These are phyloP conservation scores for Lamprotornis superbus DNA, from an alignment of 2,113 vertebrate genomes.

Conservation along the genomic window DNA sequence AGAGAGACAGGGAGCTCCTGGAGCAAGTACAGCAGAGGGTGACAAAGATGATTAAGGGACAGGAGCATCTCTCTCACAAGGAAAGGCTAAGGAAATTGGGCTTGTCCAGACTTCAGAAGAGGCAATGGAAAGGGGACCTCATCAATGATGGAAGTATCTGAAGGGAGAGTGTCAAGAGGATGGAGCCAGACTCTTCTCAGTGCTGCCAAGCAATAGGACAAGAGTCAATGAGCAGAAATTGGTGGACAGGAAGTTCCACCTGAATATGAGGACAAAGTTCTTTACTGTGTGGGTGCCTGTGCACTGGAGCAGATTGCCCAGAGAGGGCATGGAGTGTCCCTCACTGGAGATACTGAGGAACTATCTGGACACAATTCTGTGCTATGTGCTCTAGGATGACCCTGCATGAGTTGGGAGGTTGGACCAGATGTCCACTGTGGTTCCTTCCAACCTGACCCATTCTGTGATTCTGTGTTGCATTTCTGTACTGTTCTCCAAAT, in stretches of 20 bases:
- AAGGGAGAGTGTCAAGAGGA: background rate
- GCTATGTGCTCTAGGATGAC: background rate
- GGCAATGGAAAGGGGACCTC: background rate
- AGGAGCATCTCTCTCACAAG: background rate
- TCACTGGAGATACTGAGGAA: background rate
- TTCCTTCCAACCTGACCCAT: background rate
- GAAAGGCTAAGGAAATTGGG: background rate
- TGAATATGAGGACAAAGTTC: background rate
- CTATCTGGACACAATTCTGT: background rate
- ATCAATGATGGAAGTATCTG: background rate
- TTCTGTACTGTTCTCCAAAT: background rate
- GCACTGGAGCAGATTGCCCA: background rate
- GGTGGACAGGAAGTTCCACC: background rate
- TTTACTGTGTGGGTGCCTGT: too few relatives aligned
- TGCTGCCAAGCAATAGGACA: background rate
- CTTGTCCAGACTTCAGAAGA: background rate
- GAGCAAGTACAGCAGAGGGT: fast-evolving
- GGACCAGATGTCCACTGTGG: background rate
- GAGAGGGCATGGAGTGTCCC: background rate
- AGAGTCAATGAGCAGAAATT: background rate
- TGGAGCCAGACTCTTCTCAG: background rate
- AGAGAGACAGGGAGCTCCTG: background rate
- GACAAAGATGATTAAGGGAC: background rate
- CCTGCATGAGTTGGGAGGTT: background rate
- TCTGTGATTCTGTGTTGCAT: background rate